phyloP scores from a whole-genome alignment of 2,113 vertebrate genomes.

The Spea bombifrons region DNA sequence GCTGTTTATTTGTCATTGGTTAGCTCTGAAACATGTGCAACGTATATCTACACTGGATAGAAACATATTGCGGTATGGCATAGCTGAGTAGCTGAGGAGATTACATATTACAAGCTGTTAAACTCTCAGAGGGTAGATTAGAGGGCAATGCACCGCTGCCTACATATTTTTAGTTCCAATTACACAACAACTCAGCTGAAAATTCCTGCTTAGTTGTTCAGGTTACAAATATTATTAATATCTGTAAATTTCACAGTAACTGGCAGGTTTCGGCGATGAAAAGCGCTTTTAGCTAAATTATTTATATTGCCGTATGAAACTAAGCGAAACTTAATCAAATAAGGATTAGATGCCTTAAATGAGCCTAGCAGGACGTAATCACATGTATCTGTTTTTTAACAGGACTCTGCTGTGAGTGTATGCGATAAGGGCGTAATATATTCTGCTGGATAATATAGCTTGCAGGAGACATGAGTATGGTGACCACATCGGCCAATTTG shows the following conservation, averaged over 20 bases:
- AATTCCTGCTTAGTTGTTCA: constrained; percentile 18
- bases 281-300: constrained; percentile 2
- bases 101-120: constrained; percentile 11
- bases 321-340: constrained; percentile 19
- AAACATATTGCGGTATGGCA: constrained; percentile 12
- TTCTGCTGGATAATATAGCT: neutral
- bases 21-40: no score
- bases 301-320: constrained; percentile 12
- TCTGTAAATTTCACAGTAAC: constrained; percentile 21
- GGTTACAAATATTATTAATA: neutral
- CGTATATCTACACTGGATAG: neutral
- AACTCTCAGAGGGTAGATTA: constrained; percentile 31
- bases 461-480: no score
- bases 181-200: constrained; percentile 22
- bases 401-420: neutral
- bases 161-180: constrained; percentile 35
- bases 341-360: constrained; percentile 16
- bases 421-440: neutral
- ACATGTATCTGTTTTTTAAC: neutral
- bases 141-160: constrained; percentile 7
- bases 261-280: constrained; percentile 13
- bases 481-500: no score
- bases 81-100: constrained; percentile 9
- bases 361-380: neutral
- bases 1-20: no score